Evolutionary conservation across 2,113 vertebrate genomes (phyloP).

Genomic region (Polypterus bichir): DNA sequence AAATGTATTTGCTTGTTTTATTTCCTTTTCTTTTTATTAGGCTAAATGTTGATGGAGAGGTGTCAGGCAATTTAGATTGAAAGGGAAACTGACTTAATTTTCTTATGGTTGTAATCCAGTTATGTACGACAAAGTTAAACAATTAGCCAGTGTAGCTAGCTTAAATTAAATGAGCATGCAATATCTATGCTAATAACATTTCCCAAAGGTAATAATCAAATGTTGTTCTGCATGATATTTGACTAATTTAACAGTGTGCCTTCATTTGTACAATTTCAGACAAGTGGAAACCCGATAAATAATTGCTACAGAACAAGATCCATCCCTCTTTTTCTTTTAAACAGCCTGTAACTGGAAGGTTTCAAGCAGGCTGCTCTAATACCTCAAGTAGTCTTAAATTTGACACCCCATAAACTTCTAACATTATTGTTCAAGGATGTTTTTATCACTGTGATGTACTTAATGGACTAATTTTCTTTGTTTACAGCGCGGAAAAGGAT

Average conservation of each 20-base stretch:
- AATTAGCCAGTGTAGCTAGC: conserved; percentile 25
- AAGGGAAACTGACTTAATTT: conserved; percentile 2
- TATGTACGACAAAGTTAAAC: conserved; percentile 17
- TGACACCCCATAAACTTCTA: too few species aligned
- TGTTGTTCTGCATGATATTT: conserved; percentile 21
- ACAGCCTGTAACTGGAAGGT: neutral
- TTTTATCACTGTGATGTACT: conserved; percentile 1
- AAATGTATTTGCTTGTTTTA: neutral
- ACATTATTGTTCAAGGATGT: neutral
- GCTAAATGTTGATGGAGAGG: conserved; percentile 4
- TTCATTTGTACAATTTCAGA: conserved; percentile 16
- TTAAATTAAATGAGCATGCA: conserved; percentile 29
- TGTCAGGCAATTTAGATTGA: conserved; percentile 7
- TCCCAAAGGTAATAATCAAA: conserved; percentile 18
- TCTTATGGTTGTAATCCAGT: conserved; percentile 10
- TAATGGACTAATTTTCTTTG: conserved; percentile 49
- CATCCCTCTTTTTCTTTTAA: neutral
- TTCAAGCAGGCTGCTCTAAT: conserved; percentile 9
- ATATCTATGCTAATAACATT: conserved; percentile 16
- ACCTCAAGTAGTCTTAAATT: neutral
- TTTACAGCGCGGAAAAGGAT: conserved; percentile 92
- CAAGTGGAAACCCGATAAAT: conserved; percentile 7
- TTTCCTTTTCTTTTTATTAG: neutral
- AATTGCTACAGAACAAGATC: conserved; percentile 1
- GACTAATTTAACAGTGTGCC: conserved; percentile 11